A percentile compares a stretch with the other conserved stretches of the same genome.
These are phyloP conservation scores for Sphaerophoria taeniata DNA, from an alignment of 2,888 invertebrate species.

Conservation along the genomic window DNA sequence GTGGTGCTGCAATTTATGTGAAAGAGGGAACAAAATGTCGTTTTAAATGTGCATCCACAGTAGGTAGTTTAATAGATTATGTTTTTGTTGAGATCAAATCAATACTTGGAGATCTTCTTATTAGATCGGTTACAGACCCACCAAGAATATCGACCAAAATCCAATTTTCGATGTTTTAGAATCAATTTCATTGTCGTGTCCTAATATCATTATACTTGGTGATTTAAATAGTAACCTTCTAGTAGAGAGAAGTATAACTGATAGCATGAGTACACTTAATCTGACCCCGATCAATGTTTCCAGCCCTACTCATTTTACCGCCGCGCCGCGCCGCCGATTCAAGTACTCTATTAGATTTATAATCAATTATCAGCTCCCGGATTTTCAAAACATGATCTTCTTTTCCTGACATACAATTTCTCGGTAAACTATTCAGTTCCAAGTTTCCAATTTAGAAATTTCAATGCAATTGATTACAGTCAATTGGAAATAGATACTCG, in stretches of 20 bases:
- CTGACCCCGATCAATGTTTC: too few species aligned
- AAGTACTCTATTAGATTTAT: background rate
- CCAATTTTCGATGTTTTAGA: background rate
- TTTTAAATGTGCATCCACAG: too few species aligned
- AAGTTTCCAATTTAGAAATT: background rate
- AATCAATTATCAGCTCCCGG: background rate
- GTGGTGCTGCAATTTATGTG: background rate
- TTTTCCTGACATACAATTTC: background rate
- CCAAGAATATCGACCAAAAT: background rate
- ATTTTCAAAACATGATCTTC: background rate
- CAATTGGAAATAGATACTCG: background rate
- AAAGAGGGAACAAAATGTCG: background rate
- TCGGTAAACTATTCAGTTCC: background rate
- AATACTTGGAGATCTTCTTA: background rate
- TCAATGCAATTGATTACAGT: background rate
- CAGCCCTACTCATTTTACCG: too few species aligned
- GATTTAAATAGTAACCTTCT: background rate
- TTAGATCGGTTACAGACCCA: background rate
- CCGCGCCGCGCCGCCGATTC: too few species aligned
- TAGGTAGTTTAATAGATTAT: background rate
- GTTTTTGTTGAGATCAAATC: background rate
- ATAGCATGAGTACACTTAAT: too few species aligned
- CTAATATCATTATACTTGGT: background rate
- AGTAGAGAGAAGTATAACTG: background rate
- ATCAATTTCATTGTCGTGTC: background rate